Conservation (phyloP, 2,888 invertebrate genomes). For the Rutpela maculata region DNA sequence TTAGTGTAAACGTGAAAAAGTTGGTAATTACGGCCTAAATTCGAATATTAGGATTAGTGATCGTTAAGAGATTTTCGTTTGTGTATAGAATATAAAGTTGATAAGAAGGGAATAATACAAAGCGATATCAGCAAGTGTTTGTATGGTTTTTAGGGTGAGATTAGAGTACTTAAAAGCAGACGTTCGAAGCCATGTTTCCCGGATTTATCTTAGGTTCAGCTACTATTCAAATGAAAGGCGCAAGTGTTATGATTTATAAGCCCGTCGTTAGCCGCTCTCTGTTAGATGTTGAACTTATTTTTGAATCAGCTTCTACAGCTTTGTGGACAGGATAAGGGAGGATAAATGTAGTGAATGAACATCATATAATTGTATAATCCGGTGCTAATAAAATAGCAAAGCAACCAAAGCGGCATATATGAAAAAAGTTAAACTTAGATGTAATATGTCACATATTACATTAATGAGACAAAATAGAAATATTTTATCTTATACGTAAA, state of each 20-base stretch:
- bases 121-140: constrained; percentile 63
- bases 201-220: constrained; percentile 66
- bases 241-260: constrained; percentile 67
- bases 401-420: constrained; percentile 10
- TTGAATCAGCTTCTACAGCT: constrained; percentile 45
- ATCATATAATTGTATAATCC: constrained; percentile 59
- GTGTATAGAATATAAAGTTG: constrained; percentile 40
- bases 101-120: constrained; percentile 56
- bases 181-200: constrained; percentile 61
- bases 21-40: constrained; percentile 13
- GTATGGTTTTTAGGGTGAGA: constrained; percentile 63
- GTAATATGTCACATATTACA: no score
- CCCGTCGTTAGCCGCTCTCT: constrained; percentile 61
- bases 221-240: constrained; percentile 66
- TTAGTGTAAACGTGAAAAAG: not conserved
- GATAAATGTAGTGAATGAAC: constrained; percentile 62
- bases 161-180: constrained; percentile 63
- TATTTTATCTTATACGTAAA: no score
- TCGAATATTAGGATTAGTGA: constrained; percentile 17
- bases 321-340: constrained; percentile 52
- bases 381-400: constrained; percentile 55
- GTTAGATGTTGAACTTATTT: constrained; percentile 48
- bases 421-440: not conserved
- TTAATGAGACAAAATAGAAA: no score
- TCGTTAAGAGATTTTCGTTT: constrained; percentile 42